Conservation (phyloP, 2,113 vertebrate genomes). For the Cynopterus brachyotis region DNA sequence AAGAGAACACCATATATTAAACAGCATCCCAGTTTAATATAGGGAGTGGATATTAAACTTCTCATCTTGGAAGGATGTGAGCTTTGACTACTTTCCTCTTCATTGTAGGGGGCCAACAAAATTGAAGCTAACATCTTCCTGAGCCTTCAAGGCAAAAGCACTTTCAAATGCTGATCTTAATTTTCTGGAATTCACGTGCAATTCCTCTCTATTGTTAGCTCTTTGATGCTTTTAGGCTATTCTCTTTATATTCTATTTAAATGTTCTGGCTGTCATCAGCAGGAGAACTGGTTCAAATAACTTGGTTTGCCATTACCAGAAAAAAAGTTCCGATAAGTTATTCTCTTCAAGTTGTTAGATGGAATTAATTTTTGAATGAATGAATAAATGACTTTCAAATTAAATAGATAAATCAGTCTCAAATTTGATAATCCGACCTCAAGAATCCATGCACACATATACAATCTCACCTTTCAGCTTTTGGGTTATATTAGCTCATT, state of each 20-base stretch:
- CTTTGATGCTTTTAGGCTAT: background rate
- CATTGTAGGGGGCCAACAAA: background rate
- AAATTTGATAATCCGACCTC: background rate
- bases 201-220: background rate
- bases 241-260: background rate
- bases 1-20: background rate
- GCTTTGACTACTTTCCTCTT: background rate
- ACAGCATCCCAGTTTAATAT: background rate
- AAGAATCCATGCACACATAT: background rate
- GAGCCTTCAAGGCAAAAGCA: background rate
- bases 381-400: background rate
- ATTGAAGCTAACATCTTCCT: background rate
- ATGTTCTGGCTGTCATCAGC: background rate
- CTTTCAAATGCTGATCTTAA: background rate
- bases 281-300: constrained; percentile 5
- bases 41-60: background rate
- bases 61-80: background rate
- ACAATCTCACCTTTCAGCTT: background rate
- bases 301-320: background rate
- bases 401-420: background rate
- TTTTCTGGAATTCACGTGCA: background rate
- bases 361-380: background rate
- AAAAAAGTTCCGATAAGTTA: background rate
- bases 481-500: background rate
- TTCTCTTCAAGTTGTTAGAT: background rate